Evolutionary conservation across 2,797 vertebrate genomes (phyloP).

Genomic region (Bovichtus diacanthus): DNA sequence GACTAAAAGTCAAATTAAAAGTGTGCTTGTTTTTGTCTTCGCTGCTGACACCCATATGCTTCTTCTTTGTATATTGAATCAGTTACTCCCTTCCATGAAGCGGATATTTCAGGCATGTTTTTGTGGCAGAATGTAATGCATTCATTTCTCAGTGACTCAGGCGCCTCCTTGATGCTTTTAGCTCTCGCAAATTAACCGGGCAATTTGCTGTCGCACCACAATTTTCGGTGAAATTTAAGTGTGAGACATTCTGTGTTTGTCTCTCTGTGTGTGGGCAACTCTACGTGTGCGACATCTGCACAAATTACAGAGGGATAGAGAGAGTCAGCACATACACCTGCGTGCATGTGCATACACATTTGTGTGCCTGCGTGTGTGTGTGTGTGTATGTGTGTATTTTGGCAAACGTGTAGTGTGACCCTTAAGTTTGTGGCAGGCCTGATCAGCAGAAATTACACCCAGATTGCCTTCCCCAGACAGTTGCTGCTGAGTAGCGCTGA

Average conservation of each 20-base stretch:
- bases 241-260: background rate
- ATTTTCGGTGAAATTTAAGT: conserved; percentile 37
- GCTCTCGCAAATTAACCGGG: conserved; percentile 48
- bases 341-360: background rate
- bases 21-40: background rate
- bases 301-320: background rate
- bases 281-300: conserved; percentile 11
- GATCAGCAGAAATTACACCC: conserved; percentile 79
- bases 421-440: conserved; percentile 52
- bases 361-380: conserved; percentile 3
- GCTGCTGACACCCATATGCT: background rate
- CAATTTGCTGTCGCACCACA: conserved; percentile 53
- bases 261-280: background rate
- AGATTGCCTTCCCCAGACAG: conserved; percentile 73
- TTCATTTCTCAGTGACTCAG: conserved; percentile 34
- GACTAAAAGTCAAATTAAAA: conserved; percentile 4
- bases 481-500: conserved; percentile 69
- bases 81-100: conserved; percentile 12
- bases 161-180: conserved; percentile 48
- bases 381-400: conserved; percentile 11
- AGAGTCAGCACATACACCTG: background rate
- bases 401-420: conserved; percentile 44
- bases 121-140: conserved; percentile 13
- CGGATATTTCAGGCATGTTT: conserved; percentile 21
- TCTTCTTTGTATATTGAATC: conserved; percentile 37